phyloP scores from a whole-genome alignment of 2,113 vertebrate genomes.

The human region DNA sequence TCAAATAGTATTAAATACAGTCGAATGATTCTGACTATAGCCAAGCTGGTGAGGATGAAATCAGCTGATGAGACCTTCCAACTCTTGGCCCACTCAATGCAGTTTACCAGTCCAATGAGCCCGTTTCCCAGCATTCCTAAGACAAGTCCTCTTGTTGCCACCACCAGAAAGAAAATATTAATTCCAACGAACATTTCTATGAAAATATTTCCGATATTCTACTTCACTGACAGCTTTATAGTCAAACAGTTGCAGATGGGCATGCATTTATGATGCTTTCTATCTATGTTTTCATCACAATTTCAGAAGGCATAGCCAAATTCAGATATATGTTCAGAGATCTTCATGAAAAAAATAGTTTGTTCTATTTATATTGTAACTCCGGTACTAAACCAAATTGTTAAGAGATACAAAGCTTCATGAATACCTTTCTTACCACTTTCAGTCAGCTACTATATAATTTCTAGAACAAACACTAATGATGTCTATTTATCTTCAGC shows the following conservation, averaged over 20 bases:
- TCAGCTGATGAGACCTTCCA: background rate
- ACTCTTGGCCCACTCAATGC: background rate
- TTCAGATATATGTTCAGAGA: background rate
- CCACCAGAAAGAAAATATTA: background rate
- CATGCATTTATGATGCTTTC: background rate
- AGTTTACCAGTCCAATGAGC: background rate
- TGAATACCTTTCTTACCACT: background rate
- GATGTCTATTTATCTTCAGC: background rate
- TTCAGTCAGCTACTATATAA: background rate
- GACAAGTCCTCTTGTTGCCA: background rate
- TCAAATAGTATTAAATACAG: background rate
- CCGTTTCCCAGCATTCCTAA: background rate
- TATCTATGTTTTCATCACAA: background rate
- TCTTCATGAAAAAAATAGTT: background rate
- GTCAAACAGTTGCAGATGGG: background rate
- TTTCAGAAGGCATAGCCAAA: background rate
- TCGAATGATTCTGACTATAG: background rate
- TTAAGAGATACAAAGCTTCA: background rate
- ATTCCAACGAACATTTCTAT: background rate
- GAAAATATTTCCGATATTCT: background rate
- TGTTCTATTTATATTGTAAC: background rate
- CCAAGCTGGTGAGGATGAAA: background rate
- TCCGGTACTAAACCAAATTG: background rate
- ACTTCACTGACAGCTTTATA: background rate
- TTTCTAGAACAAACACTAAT: background rate